These are phyloP conservation scores for Pristionchus entomophagus DNA, from an alignment of 2,888 invertebrate genomes.

Conservation along the genomic window DNA sequence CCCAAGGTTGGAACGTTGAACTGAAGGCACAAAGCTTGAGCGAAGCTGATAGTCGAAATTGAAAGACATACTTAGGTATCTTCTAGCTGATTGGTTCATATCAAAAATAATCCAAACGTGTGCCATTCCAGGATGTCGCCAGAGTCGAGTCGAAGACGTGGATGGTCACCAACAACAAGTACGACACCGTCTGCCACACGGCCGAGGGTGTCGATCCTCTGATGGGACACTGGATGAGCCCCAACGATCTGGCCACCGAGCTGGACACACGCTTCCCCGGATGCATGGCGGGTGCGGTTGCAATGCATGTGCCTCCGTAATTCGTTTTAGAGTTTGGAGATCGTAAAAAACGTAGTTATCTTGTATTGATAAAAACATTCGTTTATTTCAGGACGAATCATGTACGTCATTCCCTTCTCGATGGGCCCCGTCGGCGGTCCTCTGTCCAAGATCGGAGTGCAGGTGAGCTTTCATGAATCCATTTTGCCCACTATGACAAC, in stretches of 20 bases:
- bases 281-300: slow-evolving; percentile 65
- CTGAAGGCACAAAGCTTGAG: no score
- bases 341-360: no score
- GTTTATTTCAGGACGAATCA: slow-evolving; percentile 86
- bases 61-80: no score
- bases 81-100: no score
- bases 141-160: slow-evolving; percentile 95
- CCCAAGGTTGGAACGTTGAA: slow-evolving; percentile 81
- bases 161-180: slow-evolving; percentile 87
- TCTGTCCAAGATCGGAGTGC: slow-evolving; percentile 93
- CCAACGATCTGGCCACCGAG: slow-evolving; percentile 86
- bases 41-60: no score
- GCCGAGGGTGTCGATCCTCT: slow-evolving; percentile 87
- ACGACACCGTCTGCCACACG: slow-evolving; percentile 85
- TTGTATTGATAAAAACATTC: no score
- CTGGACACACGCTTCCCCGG: slow-evolving; percentile 88
- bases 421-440: slow-evolving; percentile 98
- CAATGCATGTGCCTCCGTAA: no score
- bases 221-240: slow-evolving; percentile 93
- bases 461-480: slow-evolving; percentile 79
- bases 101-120: no score
- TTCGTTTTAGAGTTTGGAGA: no score
- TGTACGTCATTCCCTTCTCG: slow-evolving; percentile 97
- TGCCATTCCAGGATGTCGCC: slow-evolving; percentile 86
- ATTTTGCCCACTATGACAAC: not conserved